These are phyloP conservation scores for Azemiops feae DNA, from an alignment of 2,113 vertebrate genomes.

Conservation along the genomic window DNA sequence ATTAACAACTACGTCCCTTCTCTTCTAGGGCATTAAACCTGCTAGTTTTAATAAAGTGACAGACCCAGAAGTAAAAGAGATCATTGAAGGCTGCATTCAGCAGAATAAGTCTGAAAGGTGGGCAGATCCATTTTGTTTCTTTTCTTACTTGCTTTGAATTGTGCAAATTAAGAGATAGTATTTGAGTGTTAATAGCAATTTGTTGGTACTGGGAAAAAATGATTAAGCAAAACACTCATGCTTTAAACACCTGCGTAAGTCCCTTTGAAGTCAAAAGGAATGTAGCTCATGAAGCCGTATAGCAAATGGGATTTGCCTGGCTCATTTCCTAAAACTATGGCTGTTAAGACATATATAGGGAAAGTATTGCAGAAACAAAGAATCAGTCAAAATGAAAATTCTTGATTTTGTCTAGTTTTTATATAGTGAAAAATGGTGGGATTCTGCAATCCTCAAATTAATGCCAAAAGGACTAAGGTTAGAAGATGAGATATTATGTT, in stretches of 20 bases:
- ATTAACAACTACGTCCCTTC: slow-evolving; percentile 18
- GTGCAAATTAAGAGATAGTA: neutral
- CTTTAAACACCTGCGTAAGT: neutral
- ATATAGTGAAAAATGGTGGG: neutral
- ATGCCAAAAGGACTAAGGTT: neutral
- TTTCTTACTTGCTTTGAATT: neutral
- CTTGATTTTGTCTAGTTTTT: neutral
- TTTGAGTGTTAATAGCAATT: neutral
- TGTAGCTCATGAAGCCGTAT: neutral
- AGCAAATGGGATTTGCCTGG: neutral
- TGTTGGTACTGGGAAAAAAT: neutral
- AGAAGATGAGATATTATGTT: too few relatives aligned
- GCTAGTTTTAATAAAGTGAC: slow-evolving; percentile 93
- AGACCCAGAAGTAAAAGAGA: slow-evolving; percentile 94
- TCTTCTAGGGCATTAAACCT: slow-evolving; percentile 88
- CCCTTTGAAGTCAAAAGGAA: slow-evolving; percentile 8
- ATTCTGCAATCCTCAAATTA: neutral
- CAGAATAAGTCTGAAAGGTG: slow-evolving; percentile 90
- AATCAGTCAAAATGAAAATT: neutral
- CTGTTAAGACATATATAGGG: neutral
- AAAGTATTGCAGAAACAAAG: neutral
- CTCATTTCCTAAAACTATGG: neutral
- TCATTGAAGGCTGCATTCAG: slow-evolving; percentile 92
- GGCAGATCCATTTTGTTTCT: slow-evolving; percentile 8
- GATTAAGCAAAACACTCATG: neutral